phyloP scores from a whole-genome alignment of 1,140 invertebrate genomes.

The Metopolophium dirhodum region DNA sequence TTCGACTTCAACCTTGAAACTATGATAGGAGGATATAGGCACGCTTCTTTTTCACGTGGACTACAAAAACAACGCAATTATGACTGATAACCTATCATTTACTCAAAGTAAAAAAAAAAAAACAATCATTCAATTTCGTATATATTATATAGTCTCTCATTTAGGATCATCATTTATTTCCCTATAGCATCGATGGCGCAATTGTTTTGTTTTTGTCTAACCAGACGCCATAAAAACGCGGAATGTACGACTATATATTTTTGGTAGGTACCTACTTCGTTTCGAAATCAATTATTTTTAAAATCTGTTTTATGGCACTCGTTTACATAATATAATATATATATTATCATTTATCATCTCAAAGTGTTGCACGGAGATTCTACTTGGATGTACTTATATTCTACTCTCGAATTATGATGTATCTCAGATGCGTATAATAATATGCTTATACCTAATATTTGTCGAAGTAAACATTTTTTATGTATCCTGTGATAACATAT shows the following conservation, averaged over 20 bases:
- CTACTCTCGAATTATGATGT: neutral
- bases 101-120: neutral
- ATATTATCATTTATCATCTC: neutral
- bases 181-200: neutral
- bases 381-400: neutral
- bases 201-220: neutral
- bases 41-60: neutral
- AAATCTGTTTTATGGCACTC: neutral
- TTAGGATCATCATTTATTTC: neutral
- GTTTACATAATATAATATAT: neutral
- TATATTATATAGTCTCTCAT: neutral
- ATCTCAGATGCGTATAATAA: neutral
- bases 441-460: neutral
- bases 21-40: neutral
- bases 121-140: neutral
- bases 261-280: neutral
- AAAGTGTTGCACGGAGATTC: neutral
- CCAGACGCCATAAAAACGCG: neutral
- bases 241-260: neutral
- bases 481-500: neutral
- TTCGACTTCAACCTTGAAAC: constrained; percentile 20
- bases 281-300: neutral
- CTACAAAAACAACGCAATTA: constrained; percentile 21
- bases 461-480: neutral
- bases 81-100: constrained; percentile 21